Conservation (phyloP, 1,140 invertebrate species). For the Stenopsyche tienmushanensis region DNA sequence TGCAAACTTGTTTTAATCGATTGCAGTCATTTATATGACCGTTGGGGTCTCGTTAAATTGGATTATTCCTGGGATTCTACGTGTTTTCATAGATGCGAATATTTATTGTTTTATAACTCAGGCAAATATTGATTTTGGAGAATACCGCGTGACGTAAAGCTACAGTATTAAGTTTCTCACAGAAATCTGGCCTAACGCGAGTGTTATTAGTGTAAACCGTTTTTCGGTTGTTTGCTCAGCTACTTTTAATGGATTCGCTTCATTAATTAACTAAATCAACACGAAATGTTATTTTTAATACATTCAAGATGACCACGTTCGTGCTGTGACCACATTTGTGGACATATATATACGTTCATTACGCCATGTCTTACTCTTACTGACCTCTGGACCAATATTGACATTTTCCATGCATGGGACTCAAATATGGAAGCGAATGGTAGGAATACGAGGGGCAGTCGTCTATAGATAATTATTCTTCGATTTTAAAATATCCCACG, state of each 20-base stretch:
- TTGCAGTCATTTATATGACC: too few species aligned
- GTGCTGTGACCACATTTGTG: slow-evolving; percentile 4
- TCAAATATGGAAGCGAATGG: slow-evolving; percentile 15
- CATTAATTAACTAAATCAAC: slow-evolving; percentile 24
- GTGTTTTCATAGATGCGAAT: too few species aligned
- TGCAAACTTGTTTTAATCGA: too few species aligned
- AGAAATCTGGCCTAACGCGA: too few species aligned
- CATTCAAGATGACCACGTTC: slow-evolving; percentile 20
- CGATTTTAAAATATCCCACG: too few species aligned
- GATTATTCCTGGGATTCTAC: too few species aligned
- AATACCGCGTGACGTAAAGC: background rate
- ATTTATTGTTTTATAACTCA: too few species aligned
- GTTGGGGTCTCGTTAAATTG: too few species aligned
- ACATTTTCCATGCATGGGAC: background rate
- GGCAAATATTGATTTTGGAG: too few species aligned
- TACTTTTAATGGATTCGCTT: slow-evolving; percentile 11
- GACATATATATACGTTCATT: slow-evolving; percentile 1
- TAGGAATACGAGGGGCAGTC: too few species aligned
- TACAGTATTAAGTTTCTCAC: background rate
- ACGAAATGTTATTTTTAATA: slow-evolving; percentile 24
- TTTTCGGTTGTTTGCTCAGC: slow-evolving; percentile 6
- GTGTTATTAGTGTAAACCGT: background rate
- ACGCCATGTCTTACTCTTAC: slow-evolving; percentile 4
- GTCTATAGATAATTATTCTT: too few species aligned
- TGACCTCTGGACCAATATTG: background rate